These are phyloP conservation scores for Castor canadensis DNA, from an alignment of 2,113 vertebrate genomes.

Conservation along the genomic window DNA sequence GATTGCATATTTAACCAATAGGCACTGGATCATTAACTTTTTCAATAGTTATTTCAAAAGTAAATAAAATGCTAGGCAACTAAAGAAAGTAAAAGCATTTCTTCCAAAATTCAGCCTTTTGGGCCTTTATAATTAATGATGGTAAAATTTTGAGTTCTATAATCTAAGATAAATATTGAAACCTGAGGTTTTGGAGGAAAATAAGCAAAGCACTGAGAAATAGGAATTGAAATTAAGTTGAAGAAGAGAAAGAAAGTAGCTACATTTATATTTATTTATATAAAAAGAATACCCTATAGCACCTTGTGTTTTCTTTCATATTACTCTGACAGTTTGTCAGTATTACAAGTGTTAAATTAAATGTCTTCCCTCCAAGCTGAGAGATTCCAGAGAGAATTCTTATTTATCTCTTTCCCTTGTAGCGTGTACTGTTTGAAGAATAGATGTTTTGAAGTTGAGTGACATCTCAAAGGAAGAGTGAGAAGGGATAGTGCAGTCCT, in stretches of 20 bases:
- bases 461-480: not conserved
- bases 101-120: not conserved
- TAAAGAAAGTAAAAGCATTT: not conserved
- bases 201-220: conserved; percentile 47
- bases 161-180: conserved; percentile 48
- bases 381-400: not conserved
- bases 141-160: not conserved
- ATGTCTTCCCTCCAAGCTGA: not conserved
- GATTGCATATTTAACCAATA: not conserved
- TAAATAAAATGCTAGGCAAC: not conserved
- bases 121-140: not conserved
- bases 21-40: not conserved
- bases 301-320: not conserved
- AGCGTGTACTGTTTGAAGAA: not conserved
- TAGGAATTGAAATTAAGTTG: not conserved
- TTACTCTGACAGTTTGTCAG: not conserved
- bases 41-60: not conserved
- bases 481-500: not conserved
- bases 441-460: not conserved
- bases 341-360: not conserved
- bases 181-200: conserved; percentile 13
- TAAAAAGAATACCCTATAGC: not conserved
- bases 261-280: not conserved
- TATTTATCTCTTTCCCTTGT: not conserved
- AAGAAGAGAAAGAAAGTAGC: not conserved